Percentiles rank a stretch among this genome's conserved stretches.
These are phyloP conservation scores for Mongoloraphidia duomilia DNA, from an alignment of 2,888 invertebrate species.

Conservation along the genomic window DNA sequence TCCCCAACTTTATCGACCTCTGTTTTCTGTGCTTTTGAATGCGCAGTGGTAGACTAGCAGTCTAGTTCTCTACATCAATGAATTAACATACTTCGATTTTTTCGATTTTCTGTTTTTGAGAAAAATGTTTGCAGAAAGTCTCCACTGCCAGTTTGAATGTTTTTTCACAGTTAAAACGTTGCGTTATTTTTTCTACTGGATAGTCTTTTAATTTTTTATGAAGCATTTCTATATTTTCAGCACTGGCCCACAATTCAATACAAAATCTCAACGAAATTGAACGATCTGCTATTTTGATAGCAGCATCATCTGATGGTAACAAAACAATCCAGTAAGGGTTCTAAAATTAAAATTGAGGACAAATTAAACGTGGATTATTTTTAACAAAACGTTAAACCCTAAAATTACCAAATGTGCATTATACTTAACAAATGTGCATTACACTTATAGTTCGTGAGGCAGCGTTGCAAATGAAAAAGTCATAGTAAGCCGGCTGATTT, in stretches of 20 bases:
- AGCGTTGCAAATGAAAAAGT: too few relatives aligned
- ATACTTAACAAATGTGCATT: too few relatives aligned
- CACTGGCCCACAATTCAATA: constrained; percentile 68
- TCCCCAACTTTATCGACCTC: too few relatives aligned
- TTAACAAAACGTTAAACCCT: too few relatives aligned
- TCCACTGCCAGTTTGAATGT: constrained; percentile 79
- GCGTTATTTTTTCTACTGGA: constrained; percentile 36
- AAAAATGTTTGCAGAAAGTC: constrained; percentile 76
- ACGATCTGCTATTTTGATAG: constrained; percentile 58
- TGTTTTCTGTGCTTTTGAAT: too few relatives aligned
- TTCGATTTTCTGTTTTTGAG: constrained; percentile 63
- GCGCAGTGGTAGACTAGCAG: too few relatives aligned
- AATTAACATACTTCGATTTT: constrained; percentile 61
- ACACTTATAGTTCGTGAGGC: too few relatives aligned
- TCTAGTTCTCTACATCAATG: background rate
- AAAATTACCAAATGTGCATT: too few relatives aligned
- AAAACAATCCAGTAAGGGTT: constrained; percentile 79
- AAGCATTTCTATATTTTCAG: constrained; percentile 39
- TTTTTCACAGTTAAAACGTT: constrained; percentile 36
- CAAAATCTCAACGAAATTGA: constrained; percentile 65
- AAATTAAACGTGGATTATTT: too few relatives aligned
- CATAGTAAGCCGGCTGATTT: too few relatives aligned
- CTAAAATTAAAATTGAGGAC: constrained; percentile 22
- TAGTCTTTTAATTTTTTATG: constrained; percentile 47
- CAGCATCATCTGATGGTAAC: constrained; percentile 54